Evolutionary conservation across 2,113 vertebrate species (phyloP), one percentile per base, ranked within the genome.

Genomic region (Lagopus leucura): DNA sequence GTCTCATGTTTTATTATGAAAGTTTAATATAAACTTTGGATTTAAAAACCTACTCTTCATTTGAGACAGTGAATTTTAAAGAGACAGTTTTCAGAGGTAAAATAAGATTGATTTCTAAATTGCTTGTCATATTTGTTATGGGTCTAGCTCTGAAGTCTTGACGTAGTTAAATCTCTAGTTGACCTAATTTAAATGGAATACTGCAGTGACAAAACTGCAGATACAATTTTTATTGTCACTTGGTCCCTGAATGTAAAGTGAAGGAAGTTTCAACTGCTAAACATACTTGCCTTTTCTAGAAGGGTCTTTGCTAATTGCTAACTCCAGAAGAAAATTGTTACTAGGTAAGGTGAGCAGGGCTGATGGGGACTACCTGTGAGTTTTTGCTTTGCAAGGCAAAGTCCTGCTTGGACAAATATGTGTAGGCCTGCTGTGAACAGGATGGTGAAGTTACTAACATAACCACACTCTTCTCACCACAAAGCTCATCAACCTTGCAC

Each of bases 101-200:
- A 57, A 13, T 60, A 84, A 91, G 74, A 91, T 30, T 66, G 50
- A 65, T 89, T 84, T 84, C 69, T 74, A 87, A 94, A 91, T 71
- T 81, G 8, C 40, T 77, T 91, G 65, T 87, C 60, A n/a, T 71
- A 70, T 54, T 57, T 4, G 77, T 86, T 81, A 77, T 52, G 54
- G 11, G 28, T 77, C 60, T 48, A 77, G 7, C 36, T 76, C 71
- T 75, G 69, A 92, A 42, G 40, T 65, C 16, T 25, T 82, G 61
- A 78, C 78, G 30, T 70, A 76, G 34, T 80, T 77, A 91, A 81
- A 52, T 74, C 28, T 88, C 34, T 11, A 57, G 25, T 74, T 78
- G 55, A 74, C 60, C 64, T 84, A 76, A 87, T 91, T 78, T 85
- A 90, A 90, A 86, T 71, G 36, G 40, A 89, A 91, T 8, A 57